Percentiles rank a stretch among this genome's conserved stretches.
phyloP scores from a whole-genome alignment of 1,140 invertebrate species.

The Drosophila truncata region DNA sequence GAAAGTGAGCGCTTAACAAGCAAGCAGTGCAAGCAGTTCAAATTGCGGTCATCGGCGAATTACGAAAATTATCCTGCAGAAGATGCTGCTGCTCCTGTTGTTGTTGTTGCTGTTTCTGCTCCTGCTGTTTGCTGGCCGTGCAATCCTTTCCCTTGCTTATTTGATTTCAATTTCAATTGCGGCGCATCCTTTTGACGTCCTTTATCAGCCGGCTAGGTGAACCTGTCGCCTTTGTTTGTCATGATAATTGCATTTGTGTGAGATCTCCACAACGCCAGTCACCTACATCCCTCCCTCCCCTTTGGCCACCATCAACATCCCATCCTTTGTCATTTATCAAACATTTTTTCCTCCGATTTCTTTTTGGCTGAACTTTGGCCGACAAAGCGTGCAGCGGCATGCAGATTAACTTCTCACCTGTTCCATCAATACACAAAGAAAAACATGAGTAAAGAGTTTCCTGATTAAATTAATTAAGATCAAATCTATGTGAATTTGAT shows the following conservation, averaged over 20 bases:
- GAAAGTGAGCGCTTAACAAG: neutral
- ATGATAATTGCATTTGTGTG: conserved; percentile 80
- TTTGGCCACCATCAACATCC: conserved; percentile 9
- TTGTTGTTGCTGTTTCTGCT: conserved; percentile 12
- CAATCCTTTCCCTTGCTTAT: conserved; percentile 73
- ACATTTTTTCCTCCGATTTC: conserved; percentile 59
- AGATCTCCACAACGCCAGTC: conserved; percentile 14
- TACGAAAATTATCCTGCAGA: conserved; percentile 38
- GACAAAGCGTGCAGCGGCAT: conserved; percentile 81
- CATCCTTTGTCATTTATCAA: conserved; percentile 73
- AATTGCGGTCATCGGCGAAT: conserved; percentile 31
- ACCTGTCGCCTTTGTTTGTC: conserved; percentile 81
- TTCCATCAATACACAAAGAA: conserved; percentile 18
- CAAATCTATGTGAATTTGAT: neutral
- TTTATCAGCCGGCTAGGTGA: conserved; percentile 63
- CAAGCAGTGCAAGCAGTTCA: conserved; percentile 61
- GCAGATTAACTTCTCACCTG: conserved; percentile 84
- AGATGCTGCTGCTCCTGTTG: conserved; percentile 12
- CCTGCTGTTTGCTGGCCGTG: conserved; percentile 39
- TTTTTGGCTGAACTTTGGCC: conserved; percentile 66
- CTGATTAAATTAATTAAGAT: neutral
- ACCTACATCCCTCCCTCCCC: neutral
- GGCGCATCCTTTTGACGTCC: conserved; percentile 77
- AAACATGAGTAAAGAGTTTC: neutral
- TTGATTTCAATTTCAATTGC: conserved; percentile 84